Evolutionary conservation across 2,797 vertebrate genomes (phyloP).

Genomic region (Lates japonicus): DNA sequence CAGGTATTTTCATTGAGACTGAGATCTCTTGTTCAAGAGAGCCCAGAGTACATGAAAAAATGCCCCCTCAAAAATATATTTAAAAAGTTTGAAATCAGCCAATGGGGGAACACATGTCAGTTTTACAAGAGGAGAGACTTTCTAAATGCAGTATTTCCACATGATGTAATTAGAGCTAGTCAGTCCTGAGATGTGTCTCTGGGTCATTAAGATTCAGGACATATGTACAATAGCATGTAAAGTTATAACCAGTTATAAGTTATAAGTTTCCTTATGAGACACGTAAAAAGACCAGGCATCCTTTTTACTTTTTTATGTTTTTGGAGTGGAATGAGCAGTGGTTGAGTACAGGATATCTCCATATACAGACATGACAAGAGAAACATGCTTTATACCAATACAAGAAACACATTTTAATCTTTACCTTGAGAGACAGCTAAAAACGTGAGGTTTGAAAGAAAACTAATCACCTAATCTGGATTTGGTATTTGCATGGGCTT

Average conservation of each 20-base stretch:
- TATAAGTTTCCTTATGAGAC: background rate
- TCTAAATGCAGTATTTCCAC: background rate
- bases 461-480: background rate
- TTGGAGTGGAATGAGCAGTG: background rate
- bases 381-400: background rate
- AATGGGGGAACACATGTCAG: background rate
- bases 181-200: background rate
- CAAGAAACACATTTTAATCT: background rate
- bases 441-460: background rate
- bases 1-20: background rate
- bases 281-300: background rate
- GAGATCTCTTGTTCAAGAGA: background rate
- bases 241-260: background rate
- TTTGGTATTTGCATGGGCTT: background rate
- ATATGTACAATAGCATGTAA: background rate
- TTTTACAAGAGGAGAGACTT: background rate
- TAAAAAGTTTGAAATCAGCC: background rate
- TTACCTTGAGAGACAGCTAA: background rate
- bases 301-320: background rate
- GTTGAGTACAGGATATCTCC: background rate
- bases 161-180: background rate
- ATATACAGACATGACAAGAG: background rate
- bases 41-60: background rate
- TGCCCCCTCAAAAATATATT: background rate
- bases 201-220: background rate